A percentile compares a stretch with the other conserved stretches of the same genome.
Evolutionary conservation across 2,113 vertebrate genomes (phyloP).

Genomic region (Hymenochirus boettgeri): DNA sequence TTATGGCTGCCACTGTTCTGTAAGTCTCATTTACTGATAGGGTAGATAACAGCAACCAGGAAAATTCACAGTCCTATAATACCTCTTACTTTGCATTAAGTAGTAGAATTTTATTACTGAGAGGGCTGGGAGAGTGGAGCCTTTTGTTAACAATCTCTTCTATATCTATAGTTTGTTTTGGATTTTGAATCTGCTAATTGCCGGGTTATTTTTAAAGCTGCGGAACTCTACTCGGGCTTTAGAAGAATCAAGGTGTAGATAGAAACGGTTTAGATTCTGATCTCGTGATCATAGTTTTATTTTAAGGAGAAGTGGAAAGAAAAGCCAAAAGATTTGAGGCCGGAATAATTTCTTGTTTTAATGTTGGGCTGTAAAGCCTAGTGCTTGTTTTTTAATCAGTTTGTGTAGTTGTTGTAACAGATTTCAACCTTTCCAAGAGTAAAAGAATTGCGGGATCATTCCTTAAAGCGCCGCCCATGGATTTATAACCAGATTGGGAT

Average conservation of each 20-base stretch:
- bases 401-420: too few species aligned
- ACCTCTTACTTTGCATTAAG: conserved; percentile 85
- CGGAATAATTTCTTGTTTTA: conserved; percentile 9
- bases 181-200: conserved; percentile 84
- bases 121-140: conserved; percentile 71
- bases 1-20: conserved; percentile 94
- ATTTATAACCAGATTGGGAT: too few species aligned
- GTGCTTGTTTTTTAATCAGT: too few species aligned
- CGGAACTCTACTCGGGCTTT: conserved; percentile 67
- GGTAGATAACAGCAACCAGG: conserved; percentile 80
- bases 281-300: conserved; percentile 70
- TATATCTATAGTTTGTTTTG: conserved; percentile 72
- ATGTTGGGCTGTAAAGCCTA: too few species aligned
- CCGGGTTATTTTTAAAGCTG: conserved; percentile 68
- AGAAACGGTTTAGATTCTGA: conserved; percentile 72
- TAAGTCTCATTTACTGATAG: conserved; percentile 97
- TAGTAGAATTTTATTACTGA: conserved; percentile 82
- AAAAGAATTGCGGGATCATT: too few species aligned
- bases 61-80: conserved; percentile 79
- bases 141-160: conserved; percentile 34
- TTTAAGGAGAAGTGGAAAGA: conserved; percentile 10
- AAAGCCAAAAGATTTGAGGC: conserved; percentile 4
- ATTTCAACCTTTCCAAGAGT: too few species aligned
- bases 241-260: conserved; percentile 66
- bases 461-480: too few species aligned